These are phyloP conservation scores for Cololabis saira DNA, from an alignment of 2,113 vertebrate species.

Conservation along the genomic window DNA sequence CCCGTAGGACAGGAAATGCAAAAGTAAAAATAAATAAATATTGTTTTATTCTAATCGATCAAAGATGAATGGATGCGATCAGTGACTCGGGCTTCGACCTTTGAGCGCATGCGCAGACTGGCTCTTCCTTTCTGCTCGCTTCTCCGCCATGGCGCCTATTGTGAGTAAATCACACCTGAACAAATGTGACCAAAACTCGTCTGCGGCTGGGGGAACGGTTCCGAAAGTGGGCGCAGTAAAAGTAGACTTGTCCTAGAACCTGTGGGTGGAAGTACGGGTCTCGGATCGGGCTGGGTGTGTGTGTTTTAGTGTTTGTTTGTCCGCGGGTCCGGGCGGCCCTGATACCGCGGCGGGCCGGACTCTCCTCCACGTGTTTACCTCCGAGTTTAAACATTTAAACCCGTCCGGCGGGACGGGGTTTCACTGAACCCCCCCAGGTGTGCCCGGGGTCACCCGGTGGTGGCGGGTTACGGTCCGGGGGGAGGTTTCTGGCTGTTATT, in stretches of 20 bases:
- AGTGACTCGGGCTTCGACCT: conserved; percentile 40
- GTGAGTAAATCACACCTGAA: conserved; percentile 78
- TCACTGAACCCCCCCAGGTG: too few species aligned
- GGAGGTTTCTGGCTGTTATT: too few species aligned
- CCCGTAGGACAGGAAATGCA: too few species aligned
- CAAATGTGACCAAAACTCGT: background rate
- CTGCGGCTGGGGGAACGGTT: background rate
- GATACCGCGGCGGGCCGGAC: background rate
- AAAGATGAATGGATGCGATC: conserved; percentile 43
- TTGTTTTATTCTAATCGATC: conserved; percentile 15
- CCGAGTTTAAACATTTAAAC: too few species aligned
- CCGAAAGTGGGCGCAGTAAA: background rate
- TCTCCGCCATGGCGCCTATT: conserved; percentile 88
- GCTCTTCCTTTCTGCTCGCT: conserved; percentile 83
- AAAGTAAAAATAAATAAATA: too few species aligned
- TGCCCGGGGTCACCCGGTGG: too few species aligned
- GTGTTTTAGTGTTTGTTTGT: too few species aligned
- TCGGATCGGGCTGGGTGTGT: accelerated
- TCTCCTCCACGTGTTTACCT: too few species aligned
- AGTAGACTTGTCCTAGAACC: accelerated
- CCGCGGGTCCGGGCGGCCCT: conserved; percentile 41
- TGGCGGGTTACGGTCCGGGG: too few species aligned
- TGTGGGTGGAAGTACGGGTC: accelerated
- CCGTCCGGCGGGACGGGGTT: too few species aligned
- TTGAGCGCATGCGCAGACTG: conserved; percentile 79